Base-by-base conservation (phyloP, 2,113 vertebrate species). In the Larimichthys polyactis region DNA sequence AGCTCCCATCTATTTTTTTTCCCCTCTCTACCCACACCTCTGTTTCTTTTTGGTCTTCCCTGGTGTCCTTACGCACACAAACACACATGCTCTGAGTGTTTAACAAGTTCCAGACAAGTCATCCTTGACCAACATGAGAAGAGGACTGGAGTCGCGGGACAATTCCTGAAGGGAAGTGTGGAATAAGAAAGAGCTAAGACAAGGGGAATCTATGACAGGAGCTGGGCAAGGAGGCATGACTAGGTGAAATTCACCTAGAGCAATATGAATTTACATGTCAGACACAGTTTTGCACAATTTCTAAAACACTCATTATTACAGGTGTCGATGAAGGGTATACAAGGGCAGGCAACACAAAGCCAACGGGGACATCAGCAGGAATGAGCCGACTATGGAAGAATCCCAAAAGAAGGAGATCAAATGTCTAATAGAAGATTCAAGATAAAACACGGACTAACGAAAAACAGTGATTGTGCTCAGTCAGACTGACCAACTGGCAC, bases 81-180 rank as follows among this genome's bases (percentile, higher is more conserved):
- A 84, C 44, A 92, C 94, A 90, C 94, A 88, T 87, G 94, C 93
- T 93, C 91, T 86, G 60, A 76, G 86, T 94, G 91, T 93, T 93
- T 90, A 94, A 94, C 93, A 94, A 83, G 88, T 90, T 90, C 54
- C 90, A 86, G 90, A 87, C 71, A 82, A 85, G 79, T 84, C 87
- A 93, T 93, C 86, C 90, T 48, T 89, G 89, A 94, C 94, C 81
- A 79, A 94, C 90, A 90, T 95, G 96, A 94, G 70, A 85, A 36
- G 11, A 71, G 22, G 46, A 71, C 58, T 55, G 17, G 82, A 68
- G 79, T 71, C 64, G 17, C 16, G 20, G 43, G 55, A 55, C 63
- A 62, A 75, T 66, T 22, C 67, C 55, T 43, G 20, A 66, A 43
- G 44, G 68, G 24, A 67, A 44, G 32, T 44, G 46, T 44, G 63